Evolutionary conservation across 2,888 invertebrate species (phyloP).

Genomic region (Nymphalis polychloros): DNA sequence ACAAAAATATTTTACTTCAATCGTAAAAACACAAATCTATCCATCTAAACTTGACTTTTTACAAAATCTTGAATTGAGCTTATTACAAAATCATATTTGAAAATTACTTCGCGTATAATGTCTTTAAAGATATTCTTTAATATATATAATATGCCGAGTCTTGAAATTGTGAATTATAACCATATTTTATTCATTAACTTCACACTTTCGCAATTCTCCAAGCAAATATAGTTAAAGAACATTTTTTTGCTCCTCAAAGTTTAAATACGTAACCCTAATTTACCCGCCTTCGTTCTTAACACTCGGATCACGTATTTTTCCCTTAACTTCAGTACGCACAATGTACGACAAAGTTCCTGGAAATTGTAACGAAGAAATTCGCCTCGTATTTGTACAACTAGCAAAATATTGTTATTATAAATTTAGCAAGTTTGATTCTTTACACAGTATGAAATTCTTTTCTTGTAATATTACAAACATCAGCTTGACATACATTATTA

Average conservation of each 20-base stretch:
- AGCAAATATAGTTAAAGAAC: slow-evolving; percentile 12
- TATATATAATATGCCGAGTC: neutral
- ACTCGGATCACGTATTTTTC: slow-evolving; percentile 52
- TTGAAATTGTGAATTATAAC: neutral
- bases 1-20: too few species aligned
- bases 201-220: slow-evolving; percentile 1
- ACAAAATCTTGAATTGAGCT: too few species aligned
- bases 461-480: neutral
- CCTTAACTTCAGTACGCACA: slow-evolving; percentile 46
- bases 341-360: slow-evolving; percentile 44
- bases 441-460: neutral
- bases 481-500: too few species aligned
- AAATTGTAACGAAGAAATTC: slow-evolving; percentile 46
- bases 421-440: slow-evolving; percentile 23
- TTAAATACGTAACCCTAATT: slow-evolving; percentile 47
- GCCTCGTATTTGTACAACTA: slow-evolving; percentile 36
- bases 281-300: slow-evolving; percentile 43
- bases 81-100: too few species aligned
- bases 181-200: neutral
- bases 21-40: too few species aligned
- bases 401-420: slow-evolving; percentile 41
- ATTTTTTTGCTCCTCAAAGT: slow-evolving; percentile 30
- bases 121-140: too few species aligned
- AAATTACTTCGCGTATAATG: too few species aligned
- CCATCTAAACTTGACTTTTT: too few species aligned